phyloP scores from a whole-genome alignment of 2,888 invertebrate species.

The Minunthozetes semirufus region DNA sequence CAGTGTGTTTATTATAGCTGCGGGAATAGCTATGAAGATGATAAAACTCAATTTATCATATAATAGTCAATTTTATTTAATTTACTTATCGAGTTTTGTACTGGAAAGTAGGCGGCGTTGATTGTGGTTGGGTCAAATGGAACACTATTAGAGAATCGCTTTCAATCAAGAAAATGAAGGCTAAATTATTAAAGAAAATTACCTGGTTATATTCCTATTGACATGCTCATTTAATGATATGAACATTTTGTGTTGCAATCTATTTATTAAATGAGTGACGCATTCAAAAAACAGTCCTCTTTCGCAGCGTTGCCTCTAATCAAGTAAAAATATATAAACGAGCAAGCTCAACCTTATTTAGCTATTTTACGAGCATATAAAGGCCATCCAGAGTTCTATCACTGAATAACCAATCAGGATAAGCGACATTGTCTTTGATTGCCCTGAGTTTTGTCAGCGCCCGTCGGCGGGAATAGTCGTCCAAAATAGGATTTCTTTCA shows the following conservation, averaged over 20 bases:
- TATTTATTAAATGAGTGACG: too few relatives aligned
- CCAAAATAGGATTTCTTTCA: background rate
- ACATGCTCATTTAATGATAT: too few relatives aligned
- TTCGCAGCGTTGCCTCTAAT: too few relatives aligned
- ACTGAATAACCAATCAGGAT: slow-evolving; percentile 50
- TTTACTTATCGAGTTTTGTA: background rate
- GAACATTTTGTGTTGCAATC: too few relatives aligned
- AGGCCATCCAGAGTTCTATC: background rate
- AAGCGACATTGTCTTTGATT: slow-evolving; percentile 53
- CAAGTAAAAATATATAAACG: too few relatives aligned
- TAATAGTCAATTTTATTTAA: background rate
- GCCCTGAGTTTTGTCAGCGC: slow-evolving; percentile 49
- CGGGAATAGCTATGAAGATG: background rate
- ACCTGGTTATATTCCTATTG: too few relatives aligned
- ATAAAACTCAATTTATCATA: background rate
- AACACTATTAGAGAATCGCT: background rate
- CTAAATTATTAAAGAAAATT: too few relatives aligned
- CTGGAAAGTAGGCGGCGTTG: background rate
- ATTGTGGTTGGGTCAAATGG: background rate
- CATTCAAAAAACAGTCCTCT: too few relatives aligned
- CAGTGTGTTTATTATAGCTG: background rate
- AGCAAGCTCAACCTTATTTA: background rate
- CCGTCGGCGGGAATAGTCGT: background rate
- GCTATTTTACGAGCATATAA: background rate
- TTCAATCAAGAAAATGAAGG: too few relatives aligned